A percentile compares a stretch with the other conserved stretches of the same genome.
phyloP scores from a whole-genome alignment of 2,888 invertebrate genomes.

The Lissonota sp. region DNA sequence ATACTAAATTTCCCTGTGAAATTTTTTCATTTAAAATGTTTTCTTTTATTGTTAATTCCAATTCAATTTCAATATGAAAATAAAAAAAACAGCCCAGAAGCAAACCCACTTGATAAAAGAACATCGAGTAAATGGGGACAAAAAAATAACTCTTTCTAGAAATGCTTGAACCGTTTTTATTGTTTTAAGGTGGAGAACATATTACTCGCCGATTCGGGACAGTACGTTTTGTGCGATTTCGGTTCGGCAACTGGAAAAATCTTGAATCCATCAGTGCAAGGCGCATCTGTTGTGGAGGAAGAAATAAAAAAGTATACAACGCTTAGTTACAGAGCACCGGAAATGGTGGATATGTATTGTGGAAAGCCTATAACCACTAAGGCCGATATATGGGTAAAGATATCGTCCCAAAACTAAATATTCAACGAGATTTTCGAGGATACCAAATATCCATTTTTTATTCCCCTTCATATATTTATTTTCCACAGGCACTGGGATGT shows the following conservation, averaged over 20 bases:
- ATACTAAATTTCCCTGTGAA: too few species aligned
- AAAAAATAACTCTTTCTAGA: too few species aligned
- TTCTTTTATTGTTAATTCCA: background rate
- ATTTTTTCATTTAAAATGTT: background rate
- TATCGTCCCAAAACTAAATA: background rate
- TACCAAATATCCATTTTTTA: background rate
- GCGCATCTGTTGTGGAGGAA: constrained; percentile 90
- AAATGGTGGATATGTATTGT: constrained; percentile 96
- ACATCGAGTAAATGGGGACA: too few species aligned
- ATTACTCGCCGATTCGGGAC: constrained; percentile 90
- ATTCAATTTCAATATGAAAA: too few species aligned
- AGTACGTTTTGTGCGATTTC: constrained; percentile 96
- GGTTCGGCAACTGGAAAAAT: constrained; percentile 95
- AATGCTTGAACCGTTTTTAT: background rate
- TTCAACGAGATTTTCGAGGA: background rate
- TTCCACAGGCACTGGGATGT: constrained; percentile 92
- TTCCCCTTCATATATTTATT: constrained; percentile 24
- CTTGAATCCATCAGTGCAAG: constrained; percentile 88
- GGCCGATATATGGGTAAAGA: constrained; percentile 93
- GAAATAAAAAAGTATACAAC: constrained; percentile 96
- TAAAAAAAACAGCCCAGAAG: too few species aligned
- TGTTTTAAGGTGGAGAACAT: constrained; percentile 92
- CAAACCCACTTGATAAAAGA: too few species aligned
- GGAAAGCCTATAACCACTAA: constrained; percentile 93
- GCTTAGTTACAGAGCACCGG: constrained; percentile 94